Percentiles rank a stretch among this genome's conserved stretches.
Conservation (phyloP, 2,888 invertebrate genomes). For the Mongoloraphidia duomilia region DNA sequence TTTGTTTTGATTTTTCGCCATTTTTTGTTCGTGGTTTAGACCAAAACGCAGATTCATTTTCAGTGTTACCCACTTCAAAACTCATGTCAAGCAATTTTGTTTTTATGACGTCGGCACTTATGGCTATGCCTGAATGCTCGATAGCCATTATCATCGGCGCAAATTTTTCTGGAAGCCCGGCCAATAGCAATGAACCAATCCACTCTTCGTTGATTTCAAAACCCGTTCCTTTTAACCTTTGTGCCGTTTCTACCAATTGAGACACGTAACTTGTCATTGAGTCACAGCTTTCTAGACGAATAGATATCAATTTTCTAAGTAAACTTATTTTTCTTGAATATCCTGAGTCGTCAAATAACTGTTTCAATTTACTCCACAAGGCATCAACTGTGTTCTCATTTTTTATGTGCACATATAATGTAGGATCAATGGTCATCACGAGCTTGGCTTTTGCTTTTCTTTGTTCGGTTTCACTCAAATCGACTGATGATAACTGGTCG, state of each 20-base stretch:
- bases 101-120: constrained; percentile 18
- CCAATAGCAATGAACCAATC: constrained; percentile 18
- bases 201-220: constrained; percentile 20
- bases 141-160: constrained; percentile 17
- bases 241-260: constrained; percentile 17
- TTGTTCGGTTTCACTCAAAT: no score
- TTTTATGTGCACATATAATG: no score
- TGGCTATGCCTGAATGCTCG: constrained; percentile 17
- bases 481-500: no score
- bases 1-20: neutral
- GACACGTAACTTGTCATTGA: constrained; percentile 19
- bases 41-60: neutral
- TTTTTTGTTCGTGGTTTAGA: neutral
- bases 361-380: no score
- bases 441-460: no score
- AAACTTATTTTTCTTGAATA: no score
- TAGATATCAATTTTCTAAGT: constrained; percentile 16
- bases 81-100: constrained; percentile 18
- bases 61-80: neutral
- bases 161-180: constrained; percentile 16
- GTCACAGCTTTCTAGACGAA: constrained; percentile 17
- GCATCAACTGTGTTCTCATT: no score
- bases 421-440: no score
- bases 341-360: no score
- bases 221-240: constrained; percentile 17